phyloP scores from a whole-genome alignment of 1,140 invertebrate genomes.

The Cardiocondyla obscurior region DNA sequence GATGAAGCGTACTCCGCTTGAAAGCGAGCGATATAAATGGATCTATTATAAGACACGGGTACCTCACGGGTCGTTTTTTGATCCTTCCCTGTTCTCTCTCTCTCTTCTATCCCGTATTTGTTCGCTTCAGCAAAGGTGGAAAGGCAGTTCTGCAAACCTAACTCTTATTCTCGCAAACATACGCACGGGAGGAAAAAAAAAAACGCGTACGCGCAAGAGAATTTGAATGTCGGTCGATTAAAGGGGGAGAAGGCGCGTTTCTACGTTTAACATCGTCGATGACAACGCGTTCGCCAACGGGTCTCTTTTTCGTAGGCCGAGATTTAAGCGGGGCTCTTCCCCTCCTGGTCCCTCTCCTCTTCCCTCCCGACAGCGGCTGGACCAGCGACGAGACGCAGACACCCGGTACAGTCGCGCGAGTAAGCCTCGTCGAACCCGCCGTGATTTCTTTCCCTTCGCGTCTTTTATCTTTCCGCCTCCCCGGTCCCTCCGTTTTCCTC shows the following conservation, averaged over 20 bases:
- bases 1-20: not conserved
- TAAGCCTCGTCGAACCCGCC: constrained; percentile 64
- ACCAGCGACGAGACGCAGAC: constrained; percentile 58
- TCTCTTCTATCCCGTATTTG: not conserved
- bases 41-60: not conserved
- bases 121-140: not conserved
- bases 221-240: not conserved
- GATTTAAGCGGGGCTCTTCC: constrained; percentile 18
- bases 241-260: not conserved
- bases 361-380: not conserved
- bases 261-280: not conserved
- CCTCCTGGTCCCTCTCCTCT: not conserved
- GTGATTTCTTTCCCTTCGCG: constrained; percentile 23
- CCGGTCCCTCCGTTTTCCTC: not conserved
- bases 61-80: not conserved
- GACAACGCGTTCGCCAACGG: not conserved
- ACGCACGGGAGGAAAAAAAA: not conserved
- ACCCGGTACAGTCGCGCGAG: constrained; percentile 74
- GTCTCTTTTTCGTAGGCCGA: constrained; percentile 6
- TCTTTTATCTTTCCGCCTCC: not conserved
- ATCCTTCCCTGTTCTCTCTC: not conserved
- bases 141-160: not conserved
- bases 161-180: too few relatives aligned
- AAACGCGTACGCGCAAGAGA: not conserved
- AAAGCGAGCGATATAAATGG: not conserved